These are phyloP conservation scores for Platyscapa corneri DNA, from an alignment of 1,140 invertebrate genomes.

Conservation along the genomic window DNA sequence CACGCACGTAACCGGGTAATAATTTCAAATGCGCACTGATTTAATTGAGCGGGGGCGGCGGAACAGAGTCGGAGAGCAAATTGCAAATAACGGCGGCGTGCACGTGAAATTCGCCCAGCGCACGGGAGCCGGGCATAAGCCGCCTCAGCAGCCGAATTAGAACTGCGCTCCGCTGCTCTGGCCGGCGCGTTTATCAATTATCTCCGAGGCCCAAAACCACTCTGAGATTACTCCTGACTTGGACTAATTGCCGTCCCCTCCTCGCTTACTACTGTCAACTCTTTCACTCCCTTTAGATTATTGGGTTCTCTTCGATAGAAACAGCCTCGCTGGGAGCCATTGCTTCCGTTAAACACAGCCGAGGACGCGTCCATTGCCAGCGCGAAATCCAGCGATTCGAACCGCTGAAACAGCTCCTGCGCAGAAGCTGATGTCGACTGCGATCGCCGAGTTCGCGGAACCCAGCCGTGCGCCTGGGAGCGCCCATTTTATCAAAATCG, in stretches of 20 bases:
- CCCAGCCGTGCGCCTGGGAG: no score
- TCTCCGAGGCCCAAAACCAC: slow-evolving; percentile 21
- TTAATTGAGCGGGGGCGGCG: slow-evolving; percentile 45
- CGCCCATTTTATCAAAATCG: no score
- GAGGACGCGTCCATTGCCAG: no score
- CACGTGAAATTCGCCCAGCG: not conserved
- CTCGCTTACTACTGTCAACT: not conserved
- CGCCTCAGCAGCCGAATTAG: slow-evolving; percentile 24
- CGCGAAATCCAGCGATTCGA: no score
- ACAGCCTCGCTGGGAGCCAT: no score
- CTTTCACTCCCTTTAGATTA: not conserved
- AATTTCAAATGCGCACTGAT: slow-evolving; percentile 27
- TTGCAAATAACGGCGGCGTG: not conserved
- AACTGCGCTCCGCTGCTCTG: not conserved
- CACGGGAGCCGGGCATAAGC: slow-evolving; percentile 8
- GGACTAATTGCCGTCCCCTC: slow-evolving; percentile 9
- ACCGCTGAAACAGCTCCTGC: no score
- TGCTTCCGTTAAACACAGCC: no score
- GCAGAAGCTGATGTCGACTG: no score
- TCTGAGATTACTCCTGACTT: not conserved
- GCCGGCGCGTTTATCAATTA: slow-evolving; percentile 15
- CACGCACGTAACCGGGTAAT: slow-evolving; percentile 1
- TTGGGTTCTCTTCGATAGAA: not conserved
- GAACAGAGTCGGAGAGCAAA: no score
- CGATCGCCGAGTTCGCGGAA: no score